These are phyloP conservation scores for Diplodus sargus DNA, from an alignment of 2,797 vertebrate genomes.

Conservation along the genomic window DNA sequence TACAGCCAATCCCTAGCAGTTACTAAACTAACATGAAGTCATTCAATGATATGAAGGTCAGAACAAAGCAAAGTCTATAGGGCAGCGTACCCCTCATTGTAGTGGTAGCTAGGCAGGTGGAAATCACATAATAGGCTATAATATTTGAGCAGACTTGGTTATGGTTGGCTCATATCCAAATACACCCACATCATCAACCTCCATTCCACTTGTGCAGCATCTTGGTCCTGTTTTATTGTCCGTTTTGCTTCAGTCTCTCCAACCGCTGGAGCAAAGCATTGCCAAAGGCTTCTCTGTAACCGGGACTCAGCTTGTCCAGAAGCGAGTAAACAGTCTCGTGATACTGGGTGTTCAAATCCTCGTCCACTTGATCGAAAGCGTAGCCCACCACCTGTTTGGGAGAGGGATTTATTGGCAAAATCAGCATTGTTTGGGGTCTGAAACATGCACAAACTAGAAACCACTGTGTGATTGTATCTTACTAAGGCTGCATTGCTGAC, in stretches of 20 bases:
- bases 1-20: constrained; percentile 37
- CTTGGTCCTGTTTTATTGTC: constrained; percentile 79
- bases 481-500: too few relatives aligned
- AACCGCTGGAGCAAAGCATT: constrained; percentile 95
- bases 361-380: constrained; percentile 92
- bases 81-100: constrained; percentile 30
- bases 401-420: constrained; percentile 14
- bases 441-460: not conserved
- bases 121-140: constrained; percentile 36
- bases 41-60: constrained; percentile 50
- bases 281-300: constrained; percentile 97
- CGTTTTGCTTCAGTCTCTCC: constrained; percentile 92
- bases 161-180: constrained; percentile 49
- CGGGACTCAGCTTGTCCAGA: constrained; percentile 95
- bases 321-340: constrained; percentile 98
- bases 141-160: constrained; percentile 54
- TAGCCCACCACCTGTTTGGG: constrained; percentile 92
- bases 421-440: not conserved
- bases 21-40: constrained; percentile 50
- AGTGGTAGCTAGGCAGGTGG: constrained; percentile 50
- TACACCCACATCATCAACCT: constrained; percentile 38
- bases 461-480: too few relatives aligned
- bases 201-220: constrained; percentile 26
- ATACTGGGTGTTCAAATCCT: constrained; percentile 89
- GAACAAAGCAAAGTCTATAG: constrained; percentile 52